Evolutionary conservation across 2,888 invertebrate genomes (phyloP), one percentile per base, ranked within the genome.

Genomic region (Alviniconcha strummeri): DNA sequence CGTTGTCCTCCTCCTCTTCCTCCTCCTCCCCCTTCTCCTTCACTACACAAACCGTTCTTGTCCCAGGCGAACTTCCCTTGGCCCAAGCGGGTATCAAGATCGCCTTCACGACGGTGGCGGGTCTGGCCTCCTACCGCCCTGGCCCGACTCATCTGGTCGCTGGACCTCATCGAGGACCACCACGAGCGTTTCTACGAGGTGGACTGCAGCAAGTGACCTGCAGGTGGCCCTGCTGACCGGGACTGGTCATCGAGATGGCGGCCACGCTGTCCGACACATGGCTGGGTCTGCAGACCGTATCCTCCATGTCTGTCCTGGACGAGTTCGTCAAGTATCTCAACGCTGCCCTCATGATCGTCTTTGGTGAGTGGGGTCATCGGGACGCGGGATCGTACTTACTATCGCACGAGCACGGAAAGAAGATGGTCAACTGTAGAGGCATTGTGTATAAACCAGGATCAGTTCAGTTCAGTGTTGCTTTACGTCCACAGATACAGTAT

Each of bases 81-180:
- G 55, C 76, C 11, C 86, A 87, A 13, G 91, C 91, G 11, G 15
- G 85, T 3, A 0, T 87, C 1, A 89, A 89, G 84, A 90, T 92
- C 5, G 69, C 85, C 3, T 80, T 90, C 0, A 91, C 91, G 80
- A 87, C 90, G 9, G 76, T 90, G 55, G 91, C 89, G 1, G 92
- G 91, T 9, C 84, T 91, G 19, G 90, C 90, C 9, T 91, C 92
- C 13, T 92, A 92, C 74, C 86, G 88, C 57, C 57, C 89, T 90
- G 75, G 92, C 92, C 0, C 86, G 87, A 81, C 75, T 90, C 82
- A 87, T 92, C 15, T 92, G 92, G 92, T 87, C 91, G 0, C 81
- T 92, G 52, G 92, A 92, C 81, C 87, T 92, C 87, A 90, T 92
- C 13, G 86, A 89, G 15, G 92, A 92, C 76, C 92, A 92, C 82